Evolutionary conservation across 1,140 invertebrate species (phyloP).

Genomic region (Zaprionus taronus): DNA sequence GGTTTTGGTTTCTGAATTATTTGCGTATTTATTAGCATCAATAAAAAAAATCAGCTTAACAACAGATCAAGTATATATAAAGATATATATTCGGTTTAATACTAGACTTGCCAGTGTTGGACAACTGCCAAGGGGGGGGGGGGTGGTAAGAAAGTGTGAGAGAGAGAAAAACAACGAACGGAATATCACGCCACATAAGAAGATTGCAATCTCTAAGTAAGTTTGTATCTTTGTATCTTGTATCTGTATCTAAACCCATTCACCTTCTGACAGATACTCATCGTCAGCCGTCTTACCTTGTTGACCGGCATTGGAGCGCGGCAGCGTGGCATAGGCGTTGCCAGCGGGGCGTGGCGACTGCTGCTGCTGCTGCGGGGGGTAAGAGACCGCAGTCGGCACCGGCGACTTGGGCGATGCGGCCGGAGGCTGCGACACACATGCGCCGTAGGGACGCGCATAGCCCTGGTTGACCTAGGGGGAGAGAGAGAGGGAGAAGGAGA

Average conservation of each 20-base stretch:
- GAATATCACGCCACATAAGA: constrained; percentile 26
- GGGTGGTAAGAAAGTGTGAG: neutral
- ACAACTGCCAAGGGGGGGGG: neutral
- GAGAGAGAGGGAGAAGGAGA: neutral
- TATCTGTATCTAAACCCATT: constrained; percentile 64
- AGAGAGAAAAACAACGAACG: constrained; percentile 2
- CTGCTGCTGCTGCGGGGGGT: constrained; percentile 73
- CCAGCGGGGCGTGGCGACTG: constrained; percentile 65
- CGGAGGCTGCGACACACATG: constrained; percentile 60
- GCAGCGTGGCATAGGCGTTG: constrained; percentile 81
- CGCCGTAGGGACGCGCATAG: constrained; percentile 77
- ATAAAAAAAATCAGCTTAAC: constrained; percentile 44
- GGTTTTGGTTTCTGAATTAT: constrained; percentile 12
- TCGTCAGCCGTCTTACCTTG: constrained; percentile 82
- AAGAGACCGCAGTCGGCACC: constrained; percentile 58
- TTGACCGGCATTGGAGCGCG: constrained; percentile 74
- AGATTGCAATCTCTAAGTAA: constrained; percentile 11
- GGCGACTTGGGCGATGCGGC: constrained; percentile 79
- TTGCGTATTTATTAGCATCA: constrained; percentile 37
- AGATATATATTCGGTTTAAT: constrained; percentile 18
- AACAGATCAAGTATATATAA: constrained; percentile 32
- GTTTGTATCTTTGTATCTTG: constrained; percentile 23
- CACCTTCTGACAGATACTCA: constrained; percentile 70
- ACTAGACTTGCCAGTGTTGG: constrained; percentile 16
- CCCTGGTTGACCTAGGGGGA: constrained; percentile 75